Evolutionary conservation across 2,113 vertebrate genomes (phyloP).

Genomic region (Spea multiplicata): DNA sequence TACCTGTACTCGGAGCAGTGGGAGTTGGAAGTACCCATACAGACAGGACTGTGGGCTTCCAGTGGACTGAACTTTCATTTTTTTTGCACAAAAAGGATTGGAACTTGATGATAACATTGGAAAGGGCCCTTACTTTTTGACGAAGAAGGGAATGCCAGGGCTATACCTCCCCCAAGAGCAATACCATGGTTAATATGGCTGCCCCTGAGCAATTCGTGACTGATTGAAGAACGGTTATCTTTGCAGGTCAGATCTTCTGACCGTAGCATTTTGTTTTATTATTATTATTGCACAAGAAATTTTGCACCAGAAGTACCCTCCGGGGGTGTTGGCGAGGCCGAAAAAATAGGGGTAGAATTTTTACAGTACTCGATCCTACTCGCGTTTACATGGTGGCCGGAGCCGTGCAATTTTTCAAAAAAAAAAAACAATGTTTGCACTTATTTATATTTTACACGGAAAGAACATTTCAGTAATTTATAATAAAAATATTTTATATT

Average conservation of each 20-base stretch:
- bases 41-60: background rate
- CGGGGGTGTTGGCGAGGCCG: background rate
- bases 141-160: background rate
- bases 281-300: slow-evolving; percentile 25
- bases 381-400: slow-evolving; percentile 34
- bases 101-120: background rate
- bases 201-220: background rate
- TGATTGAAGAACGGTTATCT: background rate
- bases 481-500: slow-evolving; percentile 97
- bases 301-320: slow-evolving; percentile 12
- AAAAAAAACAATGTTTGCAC: slow-evolving; percentile 78
- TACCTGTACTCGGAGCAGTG: background rate
- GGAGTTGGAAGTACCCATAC: background rate
- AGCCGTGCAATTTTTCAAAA: background rate
- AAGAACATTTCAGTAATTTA: slow-evolving; percentile 90
- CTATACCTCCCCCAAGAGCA: background rate
- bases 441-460: slow-evolving; percentile 96
- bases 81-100: background rate
- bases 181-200: too few relatives aligned
- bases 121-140: background rate
- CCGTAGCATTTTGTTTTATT: background rate
- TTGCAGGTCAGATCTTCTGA: background rate
- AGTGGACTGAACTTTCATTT: slow-evolving; percentile 10
- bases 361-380: slow-evolving; percentile 2
- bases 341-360: background rate